phyloP scores from a whole-genome alignment of 1,140 invertebrate genomes.

The Heliconius melpomene region DNA sequence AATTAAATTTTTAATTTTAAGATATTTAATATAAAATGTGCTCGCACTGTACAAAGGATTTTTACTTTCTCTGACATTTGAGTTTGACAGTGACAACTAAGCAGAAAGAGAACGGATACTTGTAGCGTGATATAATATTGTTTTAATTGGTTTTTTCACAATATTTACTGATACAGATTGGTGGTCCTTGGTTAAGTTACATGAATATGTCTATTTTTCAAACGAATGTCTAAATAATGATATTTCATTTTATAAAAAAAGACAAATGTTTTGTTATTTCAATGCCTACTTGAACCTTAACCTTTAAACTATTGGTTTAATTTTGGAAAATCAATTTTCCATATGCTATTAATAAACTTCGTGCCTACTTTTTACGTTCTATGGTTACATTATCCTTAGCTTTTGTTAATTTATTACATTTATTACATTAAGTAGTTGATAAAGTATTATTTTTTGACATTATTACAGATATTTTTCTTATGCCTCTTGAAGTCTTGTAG shows the following conservation, averaged over 20 bases:
- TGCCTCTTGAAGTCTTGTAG: no score
- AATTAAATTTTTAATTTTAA: constrained; percentile 51
- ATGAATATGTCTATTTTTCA: no score
- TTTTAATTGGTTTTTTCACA: no score
- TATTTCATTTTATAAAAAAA: no score
- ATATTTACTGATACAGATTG: no score
- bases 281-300: neutral
- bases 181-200: no score
- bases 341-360: neutral
- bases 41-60: constrained; percentile 48
- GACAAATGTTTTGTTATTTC: neutral
- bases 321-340: constrained; percentile 10
- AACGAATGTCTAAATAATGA: no score
- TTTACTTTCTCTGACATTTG: constrained; percentile 55
- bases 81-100: constrained; percentile 37
- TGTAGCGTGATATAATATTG: neutral
- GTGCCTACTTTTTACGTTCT: neutral
- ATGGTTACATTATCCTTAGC: neutral
- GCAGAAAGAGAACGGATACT: constrained; percentile 13
- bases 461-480: neutral
- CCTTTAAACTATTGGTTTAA: neutral
- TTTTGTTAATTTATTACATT: neutral
- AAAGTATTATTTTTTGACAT: neutral
- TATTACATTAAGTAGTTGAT: no score
- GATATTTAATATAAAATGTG: constrained; percentile 53